A percentile compares a stretch with the other conserved stretches of the same genome.
Conservation (phyloP, 2,888 invertebrate genomes). For the Megaustenia siamemsis region DNA sequence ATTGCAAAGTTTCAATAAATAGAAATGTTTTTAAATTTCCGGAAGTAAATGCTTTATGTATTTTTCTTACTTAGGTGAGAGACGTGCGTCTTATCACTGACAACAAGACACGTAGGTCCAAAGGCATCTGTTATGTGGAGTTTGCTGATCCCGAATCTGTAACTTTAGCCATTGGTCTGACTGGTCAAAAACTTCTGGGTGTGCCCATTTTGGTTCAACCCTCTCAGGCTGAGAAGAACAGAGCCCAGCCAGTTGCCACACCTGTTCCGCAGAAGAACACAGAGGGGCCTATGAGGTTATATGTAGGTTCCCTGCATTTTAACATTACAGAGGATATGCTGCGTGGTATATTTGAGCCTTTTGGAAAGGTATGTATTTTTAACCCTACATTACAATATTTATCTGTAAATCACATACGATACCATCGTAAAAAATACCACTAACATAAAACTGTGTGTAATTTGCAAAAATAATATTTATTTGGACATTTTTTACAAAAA, state of each 20-base stretch:
- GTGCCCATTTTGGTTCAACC: constrained; percentile 99
- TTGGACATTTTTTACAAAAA: too few relatives aligned
- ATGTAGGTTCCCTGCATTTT: constrained; percentile 98
- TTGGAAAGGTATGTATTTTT: constrained; percentile 88
- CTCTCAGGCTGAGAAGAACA: constrained; percentile 91
- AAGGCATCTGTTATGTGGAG: constrained; percentile 99
- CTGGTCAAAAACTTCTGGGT: constrained; percentile 95
- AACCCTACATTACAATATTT: too few relatives aligned
- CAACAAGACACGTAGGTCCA: constrained; percentile 98
- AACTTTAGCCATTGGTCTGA: constrained; percentile 94
- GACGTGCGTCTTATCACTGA: constrained; percentile 99
- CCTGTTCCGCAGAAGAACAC: constrained; percentile 50
- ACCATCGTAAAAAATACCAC: too few relatives aligned
- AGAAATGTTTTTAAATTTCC: too few relatives aligned
- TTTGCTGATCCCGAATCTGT: constrained; percentile 99
- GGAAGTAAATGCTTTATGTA: too few relatives aligned
- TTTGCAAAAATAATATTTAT: too few relatives aligned
- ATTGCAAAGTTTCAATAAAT: too few relatives aligned
- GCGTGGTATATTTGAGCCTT: constrained; percentile 98
- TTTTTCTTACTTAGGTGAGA: constrained; percentile 82
- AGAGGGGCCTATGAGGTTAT: constrained; percentile 94
- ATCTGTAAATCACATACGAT: too few relatives aligned
- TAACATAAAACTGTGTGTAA: too few relatives aligned
- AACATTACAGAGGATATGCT: constrained; percentile 99
- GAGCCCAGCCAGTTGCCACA: constrained; percentile 75